Conservation (phyloP, 2,888 invertebrate genomes). For the Acleris cristana region DNA sequence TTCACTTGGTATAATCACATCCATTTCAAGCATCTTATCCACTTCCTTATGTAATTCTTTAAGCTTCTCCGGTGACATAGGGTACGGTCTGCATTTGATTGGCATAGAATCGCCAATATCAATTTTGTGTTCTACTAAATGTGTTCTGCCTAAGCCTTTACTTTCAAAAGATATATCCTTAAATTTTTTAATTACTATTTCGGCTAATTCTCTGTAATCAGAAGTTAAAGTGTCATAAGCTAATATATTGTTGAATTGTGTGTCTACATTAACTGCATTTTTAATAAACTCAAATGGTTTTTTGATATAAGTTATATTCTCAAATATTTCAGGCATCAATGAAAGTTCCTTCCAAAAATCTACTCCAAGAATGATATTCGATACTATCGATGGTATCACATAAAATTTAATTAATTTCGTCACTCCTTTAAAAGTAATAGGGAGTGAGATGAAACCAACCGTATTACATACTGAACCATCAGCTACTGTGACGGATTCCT, state of each 20-base stretch:
- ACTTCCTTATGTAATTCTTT: conserved; percentile 12
- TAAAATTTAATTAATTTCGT: not conserved
- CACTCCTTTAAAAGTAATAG: not conserved
- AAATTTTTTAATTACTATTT: conserved; percentile 35
- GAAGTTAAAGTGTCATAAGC: not conserved
- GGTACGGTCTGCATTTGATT: conserved; percentile 7
- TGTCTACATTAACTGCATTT: not conserved
- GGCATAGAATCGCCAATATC: conserved; percentile 42
- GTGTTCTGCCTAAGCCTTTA: conserved; percentile 43
- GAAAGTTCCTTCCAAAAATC: conserved; percentile 18
- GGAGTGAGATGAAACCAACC: not conserved
- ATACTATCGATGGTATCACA: not conserved
- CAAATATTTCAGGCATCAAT: conserved; percentile 4
- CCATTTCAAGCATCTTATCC: conserved; percentile 9
- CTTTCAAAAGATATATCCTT: conserved; percentile 34
- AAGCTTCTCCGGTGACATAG: conserved; percentile 2
- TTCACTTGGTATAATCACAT: conserved; percentile 9
- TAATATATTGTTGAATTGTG: not conserved
- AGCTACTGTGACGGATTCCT: not conserved
- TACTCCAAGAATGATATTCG: not conserved
- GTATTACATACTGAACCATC: not conserved
- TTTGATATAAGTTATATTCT: conserved; percentile 15
- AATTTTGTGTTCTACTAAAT: conserved; percentile 41
- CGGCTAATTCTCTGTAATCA: conserved; percentile 24
- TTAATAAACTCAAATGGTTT: not conserved